Percentiles rank a stretch among this genome's conserved stretches.
phyloP scores from a whole-genome alignment of 2,797 vertebrate species.

The Amblyraja radiata region DNA sequence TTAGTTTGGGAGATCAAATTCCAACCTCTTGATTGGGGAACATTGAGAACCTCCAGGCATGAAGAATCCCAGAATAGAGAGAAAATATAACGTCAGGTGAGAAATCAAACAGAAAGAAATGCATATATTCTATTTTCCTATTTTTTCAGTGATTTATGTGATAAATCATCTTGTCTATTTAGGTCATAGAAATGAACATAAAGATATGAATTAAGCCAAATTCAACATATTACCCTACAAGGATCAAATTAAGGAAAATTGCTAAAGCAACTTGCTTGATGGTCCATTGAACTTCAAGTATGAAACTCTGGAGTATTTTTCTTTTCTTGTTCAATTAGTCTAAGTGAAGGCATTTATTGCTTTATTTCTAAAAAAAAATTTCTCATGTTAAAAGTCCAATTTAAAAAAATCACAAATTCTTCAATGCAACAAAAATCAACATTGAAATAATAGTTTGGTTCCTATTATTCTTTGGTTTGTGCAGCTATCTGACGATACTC shows the following conservation, averaged over 20 bases:
- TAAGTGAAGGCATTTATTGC: background rate
- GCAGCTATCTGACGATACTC: background rate
- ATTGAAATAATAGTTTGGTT: background rate
- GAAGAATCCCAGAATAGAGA: background rate
- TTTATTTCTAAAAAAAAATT: background rate
- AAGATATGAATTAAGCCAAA: background rate
- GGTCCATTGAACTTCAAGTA: slow-evolving; percentile 28
- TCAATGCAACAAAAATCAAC: background rate
- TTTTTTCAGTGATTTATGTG: background rate
- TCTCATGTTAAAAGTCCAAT: slow-evolving; percentile 4
- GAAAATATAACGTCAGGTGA: background rate
- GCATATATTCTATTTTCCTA: background rate
- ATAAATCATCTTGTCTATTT: background rate
- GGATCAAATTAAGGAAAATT: slow-evolving; percentile 22
- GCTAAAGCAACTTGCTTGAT: slow-evolving; percentile 18
- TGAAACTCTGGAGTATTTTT: slow-evolving; percentile 1
- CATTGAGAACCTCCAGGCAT: too few relatives aligned
- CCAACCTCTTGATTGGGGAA: background rate
- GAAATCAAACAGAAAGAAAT: background rate
- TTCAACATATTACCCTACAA: background rate
- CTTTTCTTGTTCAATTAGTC: background rate
- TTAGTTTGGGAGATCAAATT: background rate
- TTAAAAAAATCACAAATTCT: background rate
- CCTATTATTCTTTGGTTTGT: background rate
- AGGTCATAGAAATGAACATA: slow-evolving; percentile 10